Conservation (phyloP, 92 coral and sea anemone species). For the Bergia sp. region DNA sequence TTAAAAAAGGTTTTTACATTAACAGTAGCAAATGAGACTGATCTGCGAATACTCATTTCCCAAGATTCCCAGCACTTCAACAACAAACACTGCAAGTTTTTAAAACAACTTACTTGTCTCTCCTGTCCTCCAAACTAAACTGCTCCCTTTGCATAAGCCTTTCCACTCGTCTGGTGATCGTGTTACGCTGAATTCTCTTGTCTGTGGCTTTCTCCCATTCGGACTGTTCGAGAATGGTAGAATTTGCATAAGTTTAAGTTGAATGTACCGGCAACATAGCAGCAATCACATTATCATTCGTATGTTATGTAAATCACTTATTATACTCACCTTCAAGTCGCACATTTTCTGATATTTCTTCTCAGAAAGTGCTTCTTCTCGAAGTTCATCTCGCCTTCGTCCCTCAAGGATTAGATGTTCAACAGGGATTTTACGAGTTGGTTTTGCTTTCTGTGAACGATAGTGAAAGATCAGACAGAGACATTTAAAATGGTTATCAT, state of each 20-base stretch:
- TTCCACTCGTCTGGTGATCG: conserved; percentile 83
- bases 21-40: too few species aligned
- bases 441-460: conserved; percentile 85
- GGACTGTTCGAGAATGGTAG: conserved; percentile 53
- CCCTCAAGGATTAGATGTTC: conserved; percentile 94
- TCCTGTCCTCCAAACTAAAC: conserved; percentile 87
- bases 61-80: background rate
- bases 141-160: conserved; percentile 86
- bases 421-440: conserved; percentile 89
- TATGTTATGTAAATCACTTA: too few species aligned
- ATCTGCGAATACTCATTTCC: background rate
- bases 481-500: too few species aligned
- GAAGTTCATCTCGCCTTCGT: conserved; percentile 89
- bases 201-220: conserved; percentile 98
- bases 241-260: background rate
- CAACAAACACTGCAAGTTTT: background rate
- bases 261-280: background rate
- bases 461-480: background rate
- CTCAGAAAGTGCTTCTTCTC: conserved; percentile 88
- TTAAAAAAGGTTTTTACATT: too few species aligned
- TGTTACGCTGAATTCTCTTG: conserved; percentile 88
- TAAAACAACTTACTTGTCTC: conserved; percentile 71
- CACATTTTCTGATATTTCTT: conserved; percentile 91
- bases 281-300: background rate
- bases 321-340: conserved; percentile 78